Evolutionary conservation across 2,113 vertebrate genomes (phyloP).

Genomic region (Archilochus colubris): DNA sequence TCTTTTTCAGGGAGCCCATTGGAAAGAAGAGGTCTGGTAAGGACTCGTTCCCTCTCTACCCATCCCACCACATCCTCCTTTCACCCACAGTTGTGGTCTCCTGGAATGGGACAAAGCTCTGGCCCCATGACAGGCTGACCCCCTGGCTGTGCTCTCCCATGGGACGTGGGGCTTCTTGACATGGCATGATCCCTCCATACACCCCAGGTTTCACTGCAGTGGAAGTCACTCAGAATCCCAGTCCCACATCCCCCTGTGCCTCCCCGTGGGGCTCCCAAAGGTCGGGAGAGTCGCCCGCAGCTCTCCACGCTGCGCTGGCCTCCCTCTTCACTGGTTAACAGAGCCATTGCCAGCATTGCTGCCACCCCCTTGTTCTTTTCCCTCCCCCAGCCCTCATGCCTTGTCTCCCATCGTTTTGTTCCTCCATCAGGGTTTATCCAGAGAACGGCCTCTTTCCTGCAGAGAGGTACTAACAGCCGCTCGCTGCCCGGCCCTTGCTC

Average conservation of each 20-base stretch:
- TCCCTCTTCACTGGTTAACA: not conserved
- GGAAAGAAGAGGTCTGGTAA: conserved; percentile 96
- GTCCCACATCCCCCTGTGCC: accelerated
- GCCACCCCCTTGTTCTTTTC: not conserved
- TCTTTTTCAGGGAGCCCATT: conserved; percentile 87
- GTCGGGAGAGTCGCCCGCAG: not conserved
- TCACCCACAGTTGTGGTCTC: not conserved
- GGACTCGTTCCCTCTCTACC: conserved; percentile 15
- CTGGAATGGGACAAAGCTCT: not conserved
- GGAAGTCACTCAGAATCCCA: not conserved
- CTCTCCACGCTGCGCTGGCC: not conserved
- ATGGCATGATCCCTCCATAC: accelerated
- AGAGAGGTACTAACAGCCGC: conserved; percentile 88
- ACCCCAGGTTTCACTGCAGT: not conserved
- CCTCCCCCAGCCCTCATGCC: conserved; percentile 57
- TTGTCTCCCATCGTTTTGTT: conserved; percentile 75
- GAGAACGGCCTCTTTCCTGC: conserved; percentile 88
- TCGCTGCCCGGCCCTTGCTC: conserved; percentile 72
- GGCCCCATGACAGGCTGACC: not conserved
- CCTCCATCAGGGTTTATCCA: conserved; percentile 89
- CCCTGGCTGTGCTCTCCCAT: accelerated
- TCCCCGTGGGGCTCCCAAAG: accelerated
- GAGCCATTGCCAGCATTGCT: conserved; percentile 20
- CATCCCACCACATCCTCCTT: not conserved
- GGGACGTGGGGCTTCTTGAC: not conserved